These are phyloP conservation scores for Agrilus cyanescens DNA, from an alignment of 2,888 invertebrate genomes.

Conservation along the genomic window DNA sequence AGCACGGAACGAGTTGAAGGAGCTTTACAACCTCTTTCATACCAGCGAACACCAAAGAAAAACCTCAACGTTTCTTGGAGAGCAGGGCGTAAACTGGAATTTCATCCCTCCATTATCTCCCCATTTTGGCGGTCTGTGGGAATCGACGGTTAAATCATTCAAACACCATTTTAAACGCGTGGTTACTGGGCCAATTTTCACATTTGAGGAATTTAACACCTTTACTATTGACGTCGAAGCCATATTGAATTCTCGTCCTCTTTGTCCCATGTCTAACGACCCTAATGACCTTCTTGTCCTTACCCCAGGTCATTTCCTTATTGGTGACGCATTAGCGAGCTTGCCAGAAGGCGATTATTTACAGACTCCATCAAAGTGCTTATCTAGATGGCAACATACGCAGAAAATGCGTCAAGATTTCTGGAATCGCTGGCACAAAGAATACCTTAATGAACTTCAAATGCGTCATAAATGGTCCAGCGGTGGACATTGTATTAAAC, in stretches of 20 bases:
- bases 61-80: no score
- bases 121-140: no score
- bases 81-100: no score
- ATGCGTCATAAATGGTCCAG: no score
- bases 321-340: slow-evolving; percentile 5
- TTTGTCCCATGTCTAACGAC: slow-evolving; percentile 4
- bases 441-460: slow-evolving; percentile 10
- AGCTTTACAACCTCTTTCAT: no score
- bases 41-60: no score
- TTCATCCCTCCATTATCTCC: no score
- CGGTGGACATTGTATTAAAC: no score
- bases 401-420: slow-evolving; percentile 8
- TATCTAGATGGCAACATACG: slow-evolving; percentile 3
- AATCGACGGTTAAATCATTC: no score
- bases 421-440: slow-evolving; percentile 10
- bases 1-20: no score
- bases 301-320: slow-evolving; percentile 10
- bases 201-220: slow-evolving; percentile 7
- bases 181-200: slow-evolving; percentile 5
- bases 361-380: not conserved
- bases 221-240: slow-evolving; percentile 8
- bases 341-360: slow-evolving; percentile 4
- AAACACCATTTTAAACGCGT: slow-evolving; percentile 6
- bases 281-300: slow-evolving; percentile 4
- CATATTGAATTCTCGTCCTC: slow-evolving; percentile 11